phyloP scores from a whole-genome alignment of 2,888 invertebrate species.

The Exephanes ischioxanthus region DNA sequence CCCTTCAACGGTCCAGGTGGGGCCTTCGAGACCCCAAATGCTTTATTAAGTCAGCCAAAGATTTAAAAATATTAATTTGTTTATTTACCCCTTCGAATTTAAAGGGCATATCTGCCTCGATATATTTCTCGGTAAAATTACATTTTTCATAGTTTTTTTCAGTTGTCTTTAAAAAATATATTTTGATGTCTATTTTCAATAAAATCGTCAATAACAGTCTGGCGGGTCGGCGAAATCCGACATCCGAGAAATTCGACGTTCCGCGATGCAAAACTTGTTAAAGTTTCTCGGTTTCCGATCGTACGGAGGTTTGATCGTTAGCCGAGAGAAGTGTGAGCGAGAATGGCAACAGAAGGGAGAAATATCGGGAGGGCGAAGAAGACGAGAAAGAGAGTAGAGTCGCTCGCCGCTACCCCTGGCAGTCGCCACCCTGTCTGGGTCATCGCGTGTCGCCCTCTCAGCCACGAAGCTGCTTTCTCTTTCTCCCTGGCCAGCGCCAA shows the following conservation, averaged over 20 bases:
- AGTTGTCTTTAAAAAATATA: no score
- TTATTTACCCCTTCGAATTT: neutral
- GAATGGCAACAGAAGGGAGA: conserved; percentile 18
- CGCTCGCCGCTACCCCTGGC: conserved; percentile 43
- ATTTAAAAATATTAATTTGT: no score
- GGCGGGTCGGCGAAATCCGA: neutral
- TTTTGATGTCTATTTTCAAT: neutral
- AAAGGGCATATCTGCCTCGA: neutral
- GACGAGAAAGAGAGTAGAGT: conserved; percentile 52
- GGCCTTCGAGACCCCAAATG: no score
- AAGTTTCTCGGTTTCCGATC: neutral
- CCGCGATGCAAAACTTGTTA: conserved; percentile 1
- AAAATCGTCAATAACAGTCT: neutral
- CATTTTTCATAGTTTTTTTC: neutral
- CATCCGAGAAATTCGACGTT: neutral
- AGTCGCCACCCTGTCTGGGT: conserved; percentile 82
- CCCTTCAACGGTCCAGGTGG: no score
- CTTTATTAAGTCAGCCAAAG: no score
- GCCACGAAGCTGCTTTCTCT: conserved; percentile 63
- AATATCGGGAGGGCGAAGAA: conserved; percentile 5
- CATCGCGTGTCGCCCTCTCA: conserved; percentile 78
- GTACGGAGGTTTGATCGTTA: conserved; percentile 8
- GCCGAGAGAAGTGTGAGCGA: conserved; percentile 43
- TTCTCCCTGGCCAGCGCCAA: conserved; percentile 41
- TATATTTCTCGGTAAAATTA: neutral